phyloP scores from a whole-genome alignment of 2,797 vertebrate species.

The Coregonus sp. region DNA sequence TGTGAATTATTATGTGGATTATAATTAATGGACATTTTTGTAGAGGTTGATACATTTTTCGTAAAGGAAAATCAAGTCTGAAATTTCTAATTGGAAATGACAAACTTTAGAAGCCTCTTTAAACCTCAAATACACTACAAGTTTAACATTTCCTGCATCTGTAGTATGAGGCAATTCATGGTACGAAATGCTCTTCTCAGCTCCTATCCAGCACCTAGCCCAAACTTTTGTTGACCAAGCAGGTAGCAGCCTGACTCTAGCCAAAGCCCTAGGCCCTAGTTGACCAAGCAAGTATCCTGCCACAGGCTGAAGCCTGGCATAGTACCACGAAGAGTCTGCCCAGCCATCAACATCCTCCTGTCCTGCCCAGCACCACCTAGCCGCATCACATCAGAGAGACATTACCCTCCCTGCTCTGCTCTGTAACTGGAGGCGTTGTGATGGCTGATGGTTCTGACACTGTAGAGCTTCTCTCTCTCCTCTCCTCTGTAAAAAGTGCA shows the following conservation, averaged over 20 bases:
- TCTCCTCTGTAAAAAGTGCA: conserved; percentile 48
- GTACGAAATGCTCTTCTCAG: background rate
- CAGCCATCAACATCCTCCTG: background rate
- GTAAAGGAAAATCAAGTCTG: no score
- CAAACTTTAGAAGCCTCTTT: no score
- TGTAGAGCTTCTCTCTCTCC: conserved; percentile 22
- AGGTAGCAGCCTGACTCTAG: background rate
- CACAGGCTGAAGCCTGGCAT: background rate
- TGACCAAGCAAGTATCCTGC: background rate
- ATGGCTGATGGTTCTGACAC: conserved; percentile 35
- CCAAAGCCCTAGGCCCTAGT: background rate
- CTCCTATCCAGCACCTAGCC: background rate
- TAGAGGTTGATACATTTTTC: no score
- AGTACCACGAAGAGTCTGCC: background rate
- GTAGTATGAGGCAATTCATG: no score
- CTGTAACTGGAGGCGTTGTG: conserved; percentile 42
- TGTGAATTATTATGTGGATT: no score
- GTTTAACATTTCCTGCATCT: no score
- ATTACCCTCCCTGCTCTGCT: conserved; percentile 5
- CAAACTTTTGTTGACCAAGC: background rate
- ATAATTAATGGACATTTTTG: no score
- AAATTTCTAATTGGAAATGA: no score
- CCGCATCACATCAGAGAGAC: background rate
- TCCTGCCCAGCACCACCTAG: background rate
- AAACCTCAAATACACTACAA: no score